Evolutionary conservation across 2,113 vertebrate species (phyloP).

Genomic region (Oreochromis spilurus): DNA sequence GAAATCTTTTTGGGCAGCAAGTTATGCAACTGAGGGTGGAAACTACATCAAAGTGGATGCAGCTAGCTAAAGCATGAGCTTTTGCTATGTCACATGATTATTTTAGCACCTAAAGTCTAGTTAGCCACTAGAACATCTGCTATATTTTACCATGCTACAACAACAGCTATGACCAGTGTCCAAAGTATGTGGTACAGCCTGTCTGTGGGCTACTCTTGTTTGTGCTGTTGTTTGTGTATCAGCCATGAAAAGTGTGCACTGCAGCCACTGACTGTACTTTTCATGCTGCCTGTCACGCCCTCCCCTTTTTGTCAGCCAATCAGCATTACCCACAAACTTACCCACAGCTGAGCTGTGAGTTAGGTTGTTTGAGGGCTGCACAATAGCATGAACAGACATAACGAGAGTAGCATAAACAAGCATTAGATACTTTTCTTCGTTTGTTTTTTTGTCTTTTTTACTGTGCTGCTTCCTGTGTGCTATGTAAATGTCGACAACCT

Average conservation of each 20-base stretch:
- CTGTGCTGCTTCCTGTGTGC: background rate
- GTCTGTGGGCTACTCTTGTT: background rate
- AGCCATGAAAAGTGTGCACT: background rate
- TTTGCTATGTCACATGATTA: background rate
- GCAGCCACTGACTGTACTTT: background rate
- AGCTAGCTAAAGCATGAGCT: background rate
- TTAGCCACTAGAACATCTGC: background rate
- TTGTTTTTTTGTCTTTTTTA: background rate
- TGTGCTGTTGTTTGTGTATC: background rate
- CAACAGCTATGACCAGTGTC: background rate
- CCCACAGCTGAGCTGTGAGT: background rate
- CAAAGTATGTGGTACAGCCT: background rate
- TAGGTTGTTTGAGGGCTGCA: background rate
- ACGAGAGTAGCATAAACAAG: background rate
- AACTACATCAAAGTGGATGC: background rate
- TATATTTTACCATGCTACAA: background rate
- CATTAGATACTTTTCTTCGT: background rate
- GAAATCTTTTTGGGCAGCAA: background rate
- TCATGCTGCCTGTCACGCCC: background rate
- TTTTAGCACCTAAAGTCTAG: background rate
- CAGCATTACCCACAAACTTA: background rate
- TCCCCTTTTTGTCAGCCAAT: background rate
- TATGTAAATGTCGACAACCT: background rate
- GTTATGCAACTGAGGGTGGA: background rate
- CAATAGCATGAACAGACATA: background rate